Evolutionary conservation across 2,113 vertebrate genomes (phyloP).

Genomic region (Meriones unguiculatus): DNA sequence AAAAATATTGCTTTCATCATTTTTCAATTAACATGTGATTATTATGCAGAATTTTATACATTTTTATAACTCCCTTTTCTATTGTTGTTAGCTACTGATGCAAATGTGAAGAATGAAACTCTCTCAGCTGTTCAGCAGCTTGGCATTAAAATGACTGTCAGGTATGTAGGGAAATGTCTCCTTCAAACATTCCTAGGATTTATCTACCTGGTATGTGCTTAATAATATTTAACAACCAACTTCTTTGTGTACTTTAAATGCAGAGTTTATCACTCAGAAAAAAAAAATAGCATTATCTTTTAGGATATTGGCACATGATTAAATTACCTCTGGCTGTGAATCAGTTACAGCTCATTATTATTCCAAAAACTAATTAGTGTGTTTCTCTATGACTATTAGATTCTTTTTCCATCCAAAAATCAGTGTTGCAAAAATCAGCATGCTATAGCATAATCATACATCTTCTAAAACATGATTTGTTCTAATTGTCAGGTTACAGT

Average conservation of each 20-base stretch:
- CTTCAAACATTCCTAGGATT: conserved; percentile 65
- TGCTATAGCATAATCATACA: not conserved
- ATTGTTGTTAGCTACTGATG: conserved; percentile 84
- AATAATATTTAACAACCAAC: conserved; percentile 69
- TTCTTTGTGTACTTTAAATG: conserved; percentile 74
- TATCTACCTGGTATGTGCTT: conserved; percentile 69
- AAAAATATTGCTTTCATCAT: conserved; percentile 76
- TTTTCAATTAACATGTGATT: conserved; percentile 79
- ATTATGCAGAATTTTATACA: conserved; percentile 66
- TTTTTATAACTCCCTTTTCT: conserved; percentile 68
- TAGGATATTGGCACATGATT: conserved; percentile 67
- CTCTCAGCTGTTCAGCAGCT: conserved; percentile 90
- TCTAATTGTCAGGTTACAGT: conserved; percentile 11
- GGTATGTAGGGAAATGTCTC: conserved; percentile 84
- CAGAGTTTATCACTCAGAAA: conserved; percentile 74
- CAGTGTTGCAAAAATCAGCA: conserved; percentile 18
- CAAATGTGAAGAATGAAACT: conserved; percentile 82
- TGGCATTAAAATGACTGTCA: conserved; percentile 89
- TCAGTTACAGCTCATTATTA: conserved; percentile 71
- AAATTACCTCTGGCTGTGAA: conserved; percentile 68
- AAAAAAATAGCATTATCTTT: conserved; percentile 69
- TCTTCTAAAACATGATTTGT: conserved; percentile 51
- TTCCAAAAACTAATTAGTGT: conserved; percentile 69
- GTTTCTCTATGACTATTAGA: conserved; percentile 59
- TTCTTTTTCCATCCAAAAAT: not conserved